These are phyloP conservation scores for Drosophila formosana DNA, from an alignment of 2,888 invertebrate genomes.

Conservation along the genomic window DNA sequence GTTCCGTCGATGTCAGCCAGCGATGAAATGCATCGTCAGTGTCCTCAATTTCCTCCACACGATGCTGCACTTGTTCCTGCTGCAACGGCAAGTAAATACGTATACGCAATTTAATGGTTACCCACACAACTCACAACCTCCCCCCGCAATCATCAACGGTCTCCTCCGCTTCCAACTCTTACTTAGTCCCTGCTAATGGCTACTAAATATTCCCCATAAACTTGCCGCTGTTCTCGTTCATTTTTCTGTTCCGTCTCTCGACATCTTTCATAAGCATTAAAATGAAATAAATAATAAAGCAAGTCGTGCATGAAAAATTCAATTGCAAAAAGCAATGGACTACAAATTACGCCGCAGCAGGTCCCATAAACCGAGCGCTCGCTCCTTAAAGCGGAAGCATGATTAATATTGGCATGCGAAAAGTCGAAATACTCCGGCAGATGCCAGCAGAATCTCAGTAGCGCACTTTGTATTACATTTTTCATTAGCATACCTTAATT, in stretches of 20 bases:
- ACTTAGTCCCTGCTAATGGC: conserved; percentile 26
- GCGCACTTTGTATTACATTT: too few relatives aligned
- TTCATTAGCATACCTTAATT: too few relatives aligned
- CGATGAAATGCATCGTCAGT: conserved; percentile 82
- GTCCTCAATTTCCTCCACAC: conserved; percentile 58
- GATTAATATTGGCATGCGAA: background rate
- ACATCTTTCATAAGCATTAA: conserved; percentile 33
- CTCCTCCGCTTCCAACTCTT: background rate
- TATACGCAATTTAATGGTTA: conserved; percentile 34
- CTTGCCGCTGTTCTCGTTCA: conserved; percentile 13
- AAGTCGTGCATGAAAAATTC: conserved; percentile 63
- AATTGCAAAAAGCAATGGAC: conserved; percentile 40
- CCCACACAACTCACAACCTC: conserved; percentile 3
- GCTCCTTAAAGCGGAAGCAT: conserved; percentile 23
- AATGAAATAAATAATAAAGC: conserved; percentile 64
- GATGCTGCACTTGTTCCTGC: conserved; percentile 45
- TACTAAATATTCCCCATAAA: conserved; percentile 40
- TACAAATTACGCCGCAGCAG: conserved; percentile 28
- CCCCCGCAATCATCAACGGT: background rate
- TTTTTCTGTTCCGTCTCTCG: background rate
- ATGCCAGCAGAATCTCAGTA: background rate
- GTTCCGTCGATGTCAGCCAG: conserved; percentile 82
- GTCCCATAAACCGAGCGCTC: conserved; percentile 14
- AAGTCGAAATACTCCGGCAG: background rate
- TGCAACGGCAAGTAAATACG: conserved; percentile 22